Evolutionary conservation across 2,113 vertebrate genomes (phyloP).

Genomic region (Gadus macrocephalus): DNA sequence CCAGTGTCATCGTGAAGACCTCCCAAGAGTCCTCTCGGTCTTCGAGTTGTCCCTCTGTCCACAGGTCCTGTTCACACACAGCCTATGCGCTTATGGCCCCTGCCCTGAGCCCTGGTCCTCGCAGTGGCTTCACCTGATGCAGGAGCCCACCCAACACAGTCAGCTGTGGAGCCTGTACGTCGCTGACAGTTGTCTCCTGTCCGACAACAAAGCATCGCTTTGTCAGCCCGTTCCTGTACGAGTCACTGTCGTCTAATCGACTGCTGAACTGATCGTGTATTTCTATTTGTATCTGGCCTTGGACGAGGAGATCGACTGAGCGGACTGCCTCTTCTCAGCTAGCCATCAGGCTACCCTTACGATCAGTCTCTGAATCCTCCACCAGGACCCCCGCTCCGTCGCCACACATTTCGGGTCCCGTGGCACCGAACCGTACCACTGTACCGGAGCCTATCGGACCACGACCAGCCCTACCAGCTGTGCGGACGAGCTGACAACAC

Average conservation of each 20-base stretch:
- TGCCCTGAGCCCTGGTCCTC: slow-evolving; percentile 24
- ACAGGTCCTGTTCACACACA: slow-evolving; percentile 17
- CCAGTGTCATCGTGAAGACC: slow-evolving; percentile 65
- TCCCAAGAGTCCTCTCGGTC: slow-evolving; percentile 34
- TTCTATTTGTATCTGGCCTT: background rate
- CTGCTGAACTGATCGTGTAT: slow-evolving; percentile 43
- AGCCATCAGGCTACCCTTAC: slow-evolving; percentile 35
- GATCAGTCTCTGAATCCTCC: slow-evolving; percentile 44
- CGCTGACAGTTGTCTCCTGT: slow-evolving; percentile 59
- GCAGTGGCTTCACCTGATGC: slow-evolving; percentile 18
- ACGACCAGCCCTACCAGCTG: background rate
- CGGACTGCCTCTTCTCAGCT: slow-evolving; percentile 21
- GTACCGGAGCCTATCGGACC: no score
- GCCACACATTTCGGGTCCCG: slow-evolving; percentile 40
- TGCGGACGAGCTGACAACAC: slow-evolving; percentile 22
- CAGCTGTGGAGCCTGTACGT: slow-evolving; percentile 54
- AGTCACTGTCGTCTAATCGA: slow-evolving; percentile 49
- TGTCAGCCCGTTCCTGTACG: slow-evolving; percentile 65
- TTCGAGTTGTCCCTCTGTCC: slow-evolving; percentile 13
- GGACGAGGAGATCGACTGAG: slow-evolving; percentile 31
- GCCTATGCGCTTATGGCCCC: slow-evolving; percentile 32
- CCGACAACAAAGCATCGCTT: slow-evolving; percentile 70
- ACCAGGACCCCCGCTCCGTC: slow-evolving; percentile 44
- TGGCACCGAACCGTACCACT: background rate
- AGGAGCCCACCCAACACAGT: slow-evolving; percentile 52